Evolutionary conservation across 2,888 invertebrate genomes (phyloP).

Genomic region (Scaptomyza polygonia): DNA sequence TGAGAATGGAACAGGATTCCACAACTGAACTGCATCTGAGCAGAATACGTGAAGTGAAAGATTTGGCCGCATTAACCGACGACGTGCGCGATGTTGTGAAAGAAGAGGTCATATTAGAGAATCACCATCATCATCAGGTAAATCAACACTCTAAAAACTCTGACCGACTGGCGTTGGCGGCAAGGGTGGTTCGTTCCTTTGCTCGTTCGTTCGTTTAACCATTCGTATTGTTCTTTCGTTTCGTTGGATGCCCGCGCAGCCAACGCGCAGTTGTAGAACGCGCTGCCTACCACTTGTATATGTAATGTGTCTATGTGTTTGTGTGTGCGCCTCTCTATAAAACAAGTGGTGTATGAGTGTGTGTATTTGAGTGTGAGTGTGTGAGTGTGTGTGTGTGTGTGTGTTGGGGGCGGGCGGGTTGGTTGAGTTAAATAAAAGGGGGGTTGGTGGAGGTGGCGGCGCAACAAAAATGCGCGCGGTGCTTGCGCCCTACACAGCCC

Average conservation of each 20-base stretch:
- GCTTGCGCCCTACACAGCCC: constrained; percentile 70
- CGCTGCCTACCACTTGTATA: constrained; percentile 34
- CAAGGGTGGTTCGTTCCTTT: constrained; percentile 48
- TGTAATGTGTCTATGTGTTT: constrained; percentile 13
- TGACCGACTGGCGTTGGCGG: constrained; percentile 52
- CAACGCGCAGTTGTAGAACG: constrained; percentile 71
- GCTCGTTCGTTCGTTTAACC: constrained; percentile 39
- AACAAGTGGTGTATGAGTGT: constrained; percentile 42
- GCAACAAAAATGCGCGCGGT: constrained; percentile 76
- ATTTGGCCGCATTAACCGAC: constrained; percentile 76
- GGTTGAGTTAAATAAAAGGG: constrained; percentile 19
- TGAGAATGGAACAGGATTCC: constrained; percentile 82
- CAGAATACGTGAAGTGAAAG: constrained; percentile 82
- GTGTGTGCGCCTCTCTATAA: constrained; percentile 34
- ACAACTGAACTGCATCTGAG: constrained; percentile 80
- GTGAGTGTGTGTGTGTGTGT: constrained; percentile 8
- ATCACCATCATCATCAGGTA: constrained; percentile 75
- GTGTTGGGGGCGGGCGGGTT: constrained; percentile 21
- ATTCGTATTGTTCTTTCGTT: constrained; percentile 32
- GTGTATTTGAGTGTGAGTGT: too few species aligned
- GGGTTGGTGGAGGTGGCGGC: constrained; percentile 51
- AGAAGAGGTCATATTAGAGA: constrained; percentile 82
- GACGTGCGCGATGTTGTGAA: constrained; percentile 82
- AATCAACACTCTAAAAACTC: constrained; percentile 50
- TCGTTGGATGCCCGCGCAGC: constrained; percentile 67